These are phyloP conservation scores for Chloropsis cyanopogon DNA, from an alignment of 2,113 vertebrate genomes.

Conservation along the genomic window DNA sequence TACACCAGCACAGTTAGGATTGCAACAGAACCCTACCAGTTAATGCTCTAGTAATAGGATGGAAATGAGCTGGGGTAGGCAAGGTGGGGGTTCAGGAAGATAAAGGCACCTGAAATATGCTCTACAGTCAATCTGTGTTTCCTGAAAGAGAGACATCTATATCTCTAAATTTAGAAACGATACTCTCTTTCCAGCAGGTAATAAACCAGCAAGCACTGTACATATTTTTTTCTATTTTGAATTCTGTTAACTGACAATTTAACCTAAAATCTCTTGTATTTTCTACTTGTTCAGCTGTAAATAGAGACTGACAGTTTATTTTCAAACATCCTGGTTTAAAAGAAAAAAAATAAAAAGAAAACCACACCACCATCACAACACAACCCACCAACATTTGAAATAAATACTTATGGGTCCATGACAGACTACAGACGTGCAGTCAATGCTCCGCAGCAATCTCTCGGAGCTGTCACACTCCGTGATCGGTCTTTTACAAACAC, in stretches of 20 bases:
- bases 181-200: slow-evolving; percentile 53
- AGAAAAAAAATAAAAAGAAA: neutral
- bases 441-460: slow-evolving; percentile 81
- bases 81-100: neutral
- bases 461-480: slow-evolving; percentile 93
- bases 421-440: slow-evolving; percentile 84
- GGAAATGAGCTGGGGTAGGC: neutral
- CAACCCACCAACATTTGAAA: slow-evolving; percentile 77
- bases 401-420: slow-evolving; percentile 92
- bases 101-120: neutral
- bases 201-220: slow-evolving; percentile 53
- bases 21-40: neutral
- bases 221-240: slow-evolving; percentile 76
- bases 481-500: slow-evolving; percentile 90
- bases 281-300: slow-evolving; percentile 75
- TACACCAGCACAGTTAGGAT: neutral
- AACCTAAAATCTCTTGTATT: slow-evolving; percentile 80
- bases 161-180: slow-evolving; percentile 41
- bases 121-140: slow-evolving; percentile 6
- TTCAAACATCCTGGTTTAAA: slow-evolving; percentile 59
- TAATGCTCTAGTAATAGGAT: neutral
- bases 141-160: slow-evolving; percentile 28
- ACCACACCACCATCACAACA: neutral
- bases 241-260: slow-evolving; percentile 83
- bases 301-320: slow-evolving; percentile 87